Conservation (phyloP, 2,797 vertebrate species). For the Lophura swinhoii region DNA sequence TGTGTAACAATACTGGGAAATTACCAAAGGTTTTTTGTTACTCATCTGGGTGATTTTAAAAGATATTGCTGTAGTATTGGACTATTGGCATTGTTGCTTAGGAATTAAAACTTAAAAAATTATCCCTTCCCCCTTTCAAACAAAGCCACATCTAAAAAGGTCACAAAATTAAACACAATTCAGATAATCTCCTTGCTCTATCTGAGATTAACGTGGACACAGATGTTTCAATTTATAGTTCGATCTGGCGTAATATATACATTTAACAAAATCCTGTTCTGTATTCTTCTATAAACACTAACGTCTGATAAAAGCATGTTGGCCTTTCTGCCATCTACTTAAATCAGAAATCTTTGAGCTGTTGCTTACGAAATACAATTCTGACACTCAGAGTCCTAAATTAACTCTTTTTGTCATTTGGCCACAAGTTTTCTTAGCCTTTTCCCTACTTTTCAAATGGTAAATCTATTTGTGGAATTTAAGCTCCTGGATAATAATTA, state of each 20-base stretch:
- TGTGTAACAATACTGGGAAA: constrained; percentile 76
- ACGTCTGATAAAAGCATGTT: constrained; percentile 77
- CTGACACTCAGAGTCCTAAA: constrained; percentile 42
- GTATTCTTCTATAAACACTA: constrained; percentile 82
- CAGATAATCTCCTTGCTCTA: constrained; percentile 76
- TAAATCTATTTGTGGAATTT: constrained; percentile 56
- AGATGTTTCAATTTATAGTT: constrained; percentile 84
- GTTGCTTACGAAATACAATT: constrained; percentile 48
- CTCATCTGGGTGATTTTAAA: constrained; percentile 75
- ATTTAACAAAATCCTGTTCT: constrained; percentile 82
- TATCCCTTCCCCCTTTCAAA: constrained; percentile 53
- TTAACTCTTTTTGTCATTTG: constrained; percentile 75
- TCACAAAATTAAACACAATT: constrained; percentile 80
- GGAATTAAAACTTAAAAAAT: constrained; percentile 76
- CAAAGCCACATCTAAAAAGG: constrained; percentile 75
- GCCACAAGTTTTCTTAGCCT: constrained; percentile 11
- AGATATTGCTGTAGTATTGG: constrained; percentile 65
- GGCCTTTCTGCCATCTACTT: constrained; percentile 77
- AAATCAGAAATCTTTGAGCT: constrained; percentile 68
- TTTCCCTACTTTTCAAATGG: constrained; percentile 49
- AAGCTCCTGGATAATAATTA: constrained; percentile 64
- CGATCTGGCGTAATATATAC: constrained; percentile 79
- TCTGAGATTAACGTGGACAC: constrained; percentile 79
- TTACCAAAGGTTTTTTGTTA: constrained; percentile 73
- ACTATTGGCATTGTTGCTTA: constrained; percentile 65